Base-by-base conservation (phyloP, 2,797 vertebrate species). In the Aselliscus stoliczkanus region DNA sequence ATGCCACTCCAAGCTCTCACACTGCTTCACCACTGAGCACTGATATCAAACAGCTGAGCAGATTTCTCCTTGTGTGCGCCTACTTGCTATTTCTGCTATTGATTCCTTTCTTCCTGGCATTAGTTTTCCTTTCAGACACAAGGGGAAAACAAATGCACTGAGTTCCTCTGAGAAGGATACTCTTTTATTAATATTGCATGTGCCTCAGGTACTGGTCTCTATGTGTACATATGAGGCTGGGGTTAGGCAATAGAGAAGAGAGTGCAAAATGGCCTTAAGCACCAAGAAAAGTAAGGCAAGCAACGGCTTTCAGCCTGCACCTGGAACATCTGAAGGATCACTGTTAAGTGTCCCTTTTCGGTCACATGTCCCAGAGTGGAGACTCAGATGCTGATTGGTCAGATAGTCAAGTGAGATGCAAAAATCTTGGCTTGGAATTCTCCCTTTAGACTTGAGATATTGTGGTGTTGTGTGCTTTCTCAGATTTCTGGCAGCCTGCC, bases 401-500 rank as follows among this genome's bases (percentile, higher is more conserved):
- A 34, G 15, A 25, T 64, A 54, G 14, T 44, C 2, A 2, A 73
- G 34, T 47, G 65, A 91, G 54, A 83, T 39, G 80, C 65, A 70
- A 79, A 89, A 94, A 87, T 87, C 90, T 84, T 90, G 92, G 79
- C 90, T 92, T 89, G 54, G 21, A 72, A 82, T 58, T 39, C 75
- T 95, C 62, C 27, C 90, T 75, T 95, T 64, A 64, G 93, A 84
- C 60, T 73, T 87, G 69, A 95, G 64, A 87, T 77, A 80, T 4
- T 54, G 69, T 97, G 75, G 64, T 64, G 75, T 34, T 72, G 23
- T 62, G 31, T 37, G 27, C 56, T 27, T 93, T 73, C 84, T 91
- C 56, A 21, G 83, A 89, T 95, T 95, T 76, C 94, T 96, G 95
- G 92, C 90, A 85, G 90, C 70, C 83, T 89, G 80, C 85, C 39